A percentile compares a stretch with the other conserved stretches of the same genome.
Evolutionary conservation across 2,888 invertebrate species (phyloP).

Genomic region (Plebejus melissa): DNA sequence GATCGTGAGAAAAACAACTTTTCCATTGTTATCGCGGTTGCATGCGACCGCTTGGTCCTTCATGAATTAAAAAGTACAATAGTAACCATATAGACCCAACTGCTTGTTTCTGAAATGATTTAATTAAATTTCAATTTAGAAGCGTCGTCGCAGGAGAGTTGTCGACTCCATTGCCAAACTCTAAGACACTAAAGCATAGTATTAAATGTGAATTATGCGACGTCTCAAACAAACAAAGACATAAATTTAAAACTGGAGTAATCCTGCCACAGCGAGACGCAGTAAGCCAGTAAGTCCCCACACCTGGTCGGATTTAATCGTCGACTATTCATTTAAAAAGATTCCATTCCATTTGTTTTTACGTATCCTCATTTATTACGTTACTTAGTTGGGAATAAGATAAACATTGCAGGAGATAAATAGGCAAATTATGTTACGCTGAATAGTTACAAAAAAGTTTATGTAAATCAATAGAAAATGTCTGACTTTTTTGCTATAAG

Average conservation of each 20-base stretch:
- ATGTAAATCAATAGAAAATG: not conserved
- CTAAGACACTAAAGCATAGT: not conserved
- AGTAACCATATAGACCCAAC: too few species aligned
- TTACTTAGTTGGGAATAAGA: not conserved
- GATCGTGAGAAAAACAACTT: too few species aligned
- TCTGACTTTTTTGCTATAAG: too few species aligned
- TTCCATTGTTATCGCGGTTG: too few species aligned
- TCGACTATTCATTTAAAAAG: constrained; percentile 19
- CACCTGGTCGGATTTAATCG: constrained; percentile 19
- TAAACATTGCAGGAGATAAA: not conserved
- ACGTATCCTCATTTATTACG: not conserved
- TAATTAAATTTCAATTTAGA: too few species aligned
- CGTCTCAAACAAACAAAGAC: constrained; percentile 23
- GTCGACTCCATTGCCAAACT: too few species aligned
- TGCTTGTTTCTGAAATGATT: too few species aligned
- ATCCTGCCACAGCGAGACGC: constrained; percentile 13
- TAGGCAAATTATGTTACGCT: not conserved
- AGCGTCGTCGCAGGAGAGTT: too few species aligned
- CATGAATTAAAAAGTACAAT: too few species aligned
- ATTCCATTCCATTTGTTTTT: constrained; percentile 2
- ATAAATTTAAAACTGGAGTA: constrained; percentile 25
- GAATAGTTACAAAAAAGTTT: not conserved
- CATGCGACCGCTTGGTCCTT: too few species aligned
- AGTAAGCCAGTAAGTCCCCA: not conserved
- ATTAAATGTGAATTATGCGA: constrained; percentile 5